Conservation (phyloP, 2,113 vertebrate species). For the Rhabdornis inornatus region DNA sequence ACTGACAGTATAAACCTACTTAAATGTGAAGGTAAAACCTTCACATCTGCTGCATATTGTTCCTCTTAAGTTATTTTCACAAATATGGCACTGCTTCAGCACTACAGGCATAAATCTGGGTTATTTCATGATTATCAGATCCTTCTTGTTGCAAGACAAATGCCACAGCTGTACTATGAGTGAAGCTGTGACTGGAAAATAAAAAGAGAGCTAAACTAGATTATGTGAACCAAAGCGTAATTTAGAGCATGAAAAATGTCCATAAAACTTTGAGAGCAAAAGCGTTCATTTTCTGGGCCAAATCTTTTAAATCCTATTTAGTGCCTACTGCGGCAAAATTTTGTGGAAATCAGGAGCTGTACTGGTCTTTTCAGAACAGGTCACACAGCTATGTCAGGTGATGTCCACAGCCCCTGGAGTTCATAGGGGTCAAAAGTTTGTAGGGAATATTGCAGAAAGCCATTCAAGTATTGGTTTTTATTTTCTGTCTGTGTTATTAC, state of each 20-base stretch:
- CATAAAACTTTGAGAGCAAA: not conserved
- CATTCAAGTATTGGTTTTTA: not conserved
- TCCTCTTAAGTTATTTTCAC: constrained; percentile 26
- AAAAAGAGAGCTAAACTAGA: constrained; percentile 8
- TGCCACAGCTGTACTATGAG: not conserved
- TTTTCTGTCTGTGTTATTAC: not conserved
- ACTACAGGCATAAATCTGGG: constrained; percentile 23
- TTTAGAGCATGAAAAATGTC: constrained; percentile 12
- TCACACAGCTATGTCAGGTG: not conserved
- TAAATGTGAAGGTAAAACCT: constrained; percentile 58
- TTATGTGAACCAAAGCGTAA: constrained; percentile 20
- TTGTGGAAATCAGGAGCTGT: not conserved
- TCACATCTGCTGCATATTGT: constrained; percentile 55
- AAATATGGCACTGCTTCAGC: constrained; percentile 43
- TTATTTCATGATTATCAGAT: constrained; percentile 38
- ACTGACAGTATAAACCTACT: constrained; percentile 57
- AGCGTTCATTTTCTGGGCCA: not conserved
- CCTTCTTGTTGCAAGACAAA: constrained; percentile 43
- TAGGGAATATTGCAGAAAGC: not conserved
- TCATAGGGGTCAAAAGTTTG: not conserved
- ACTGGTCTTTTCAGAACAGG: not conserved
- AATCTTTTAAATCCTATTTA: constrained; percentile 14
- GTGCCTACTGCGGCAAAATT: not conserved
- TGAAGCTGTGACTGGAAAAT: not conserved
- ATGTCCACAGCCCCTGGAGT: not conserved